phyloP scores from a whole-genome alignment of 2,888 invertebrate genomes.

The Bombyx huttoni region DNA sequence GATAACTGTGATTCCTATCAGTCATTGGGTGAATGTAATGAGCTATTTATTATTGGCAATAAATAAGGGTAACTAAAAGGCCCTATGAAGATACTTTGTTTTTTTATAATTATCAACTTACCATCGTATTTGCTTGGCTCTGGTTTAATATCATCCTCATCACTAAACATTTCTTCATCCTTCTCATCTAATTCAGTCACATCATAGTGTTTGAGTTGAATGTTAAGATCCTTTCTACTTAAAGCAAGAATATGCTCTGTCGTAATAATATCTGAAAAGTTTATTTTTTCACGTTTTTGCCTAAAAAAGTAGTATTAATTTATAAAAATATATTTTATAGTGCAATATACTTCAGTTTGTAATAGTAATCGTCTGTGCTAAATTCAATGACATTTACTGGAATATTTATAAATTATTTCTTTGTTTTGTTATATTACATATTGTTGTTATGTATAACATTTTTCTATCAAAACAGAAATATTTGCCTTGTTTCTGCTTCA shows the following conservation, averaged over 20 bases:
- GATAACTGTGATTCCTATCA: no score
- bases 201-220: conserved; percentile 45
- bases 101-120: conserved; percentile 13
- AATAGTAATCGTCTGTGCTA: no score
- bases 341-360: not conserved
- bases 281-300: conserved; percentile 49
- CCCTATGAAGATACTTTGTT: no score
- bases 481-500: not conserved
- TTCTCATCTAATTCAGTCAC: conserved; percentile 22
- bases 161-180: conserved; percentile 24
- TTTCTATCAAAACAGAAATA: not conserved
- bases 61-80: no score
- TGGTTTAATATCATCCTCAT: conserved; percentile 20
- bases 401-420: no score
- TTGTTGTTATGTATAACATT: no score
- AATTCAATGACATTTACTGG: no score
- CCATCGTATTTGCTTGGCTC: conserved; percentile 61
- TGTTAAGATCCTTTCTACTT: conserved; percentile 39
- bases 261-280: conserved; percentile 48
- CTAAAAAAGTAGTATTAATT: conserved; percentile 21
- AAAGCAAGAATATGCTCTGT: conserved; percentile 43
- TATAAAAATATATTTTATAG: not conserved
- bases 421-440: no score
- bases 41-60: no score
- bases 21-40: no score